phyloP scores from a whole-genome alignment of 2,888 invertebrate genomes.

The Micoletzkya japonica region DNA sequence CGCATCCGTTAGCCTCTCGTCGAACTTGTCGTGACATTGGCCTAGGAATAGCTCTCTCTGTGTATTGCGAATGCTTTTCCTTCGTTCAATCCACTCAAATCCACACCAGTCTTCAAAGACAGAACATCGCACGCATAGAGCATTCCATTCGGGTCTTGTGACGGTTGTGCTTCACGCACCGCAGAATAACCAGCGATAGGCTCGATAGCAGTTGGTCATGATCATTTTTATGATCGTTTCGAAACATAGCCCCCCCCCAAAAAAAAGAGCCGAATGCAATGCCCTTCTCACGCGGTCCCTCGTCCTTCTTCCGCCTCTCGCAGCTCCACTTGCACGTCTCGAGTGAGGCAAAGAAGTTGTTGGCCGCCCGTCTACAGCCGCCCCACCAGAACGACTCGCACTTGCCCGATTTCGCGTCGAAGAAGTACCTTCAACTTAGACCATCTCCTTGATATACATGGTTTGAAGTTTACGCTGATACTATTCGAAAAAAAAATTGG shows the following conservation, averaged over 20 bases:
- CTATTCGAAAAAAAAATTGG: too few species aligned
- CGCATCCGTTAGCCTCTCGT: slow-evolving; percentile 49
- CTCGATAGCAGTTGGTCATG: too few species aligned
- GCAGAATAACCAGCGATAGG: too few species aligned
- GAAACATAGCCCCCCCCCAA: background rate
- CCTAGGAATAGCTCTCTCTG: slow-evolving; percentile 31
- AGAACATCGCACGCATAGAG: too few species aligned
- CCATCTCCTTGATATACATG: too few species aligned
- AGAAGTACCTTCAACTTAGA: slow-evolving; percentile 52
- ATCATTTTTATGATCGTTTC: too few species aligned
- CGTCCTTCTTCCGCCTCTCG: slow-evolving; percentile 47
- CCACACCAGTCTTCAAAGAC: too few species aligned
- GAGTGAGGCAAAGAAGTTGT: slow-evolving; percentile 56
- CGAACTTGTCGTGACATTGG: slow-evolving; percentile 55
- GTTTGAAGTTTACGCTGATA: background rate
- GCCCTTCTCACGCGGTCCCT: slow-evolving; percentile 43
- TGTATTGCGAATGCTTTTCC: background rate
- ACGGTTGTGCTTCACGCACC: too few species aligned
- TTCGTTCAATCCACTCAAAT: background rate
- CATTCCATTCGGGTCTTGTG: too few species aligned
- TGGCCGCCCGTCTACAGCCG: slow-evolving; percentile 47
- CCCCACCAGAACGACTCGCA: slow-evolving; percentile 61
- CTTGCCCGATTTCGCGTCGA: slow-evolving; percentile 42
- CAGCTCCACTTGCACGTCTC: slow-evolving; percentile 61
- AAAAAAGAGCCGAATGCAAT: background rate